Base-by-base conservation (phyloP, 2,113 vertebrate genomes). In the Mus pahari region DNA sequence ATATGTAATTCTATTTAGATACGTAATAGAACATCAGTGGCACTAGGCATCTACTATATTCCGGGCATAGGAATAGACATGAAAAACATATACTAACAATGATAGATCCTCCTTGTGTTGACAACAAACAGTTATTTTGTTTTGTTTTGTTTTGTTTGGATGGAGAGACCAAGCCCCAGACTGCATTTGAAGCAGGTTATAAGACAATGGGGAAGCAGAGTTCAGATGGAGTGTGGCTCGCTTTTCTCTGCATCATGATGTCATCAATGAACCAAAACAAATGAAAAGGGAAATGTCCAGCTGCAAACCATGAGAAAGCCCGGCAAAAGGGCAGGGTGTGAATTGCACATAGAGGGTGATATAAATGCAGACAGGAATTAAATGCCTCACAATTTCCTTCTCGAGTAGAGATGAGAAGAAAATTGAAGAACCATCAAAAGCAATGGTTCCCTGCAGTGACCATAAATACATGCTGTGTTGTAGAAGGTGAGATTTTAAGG, bases 251-350 rank as follows among this genome's bases (percentile, higher is more conserved):
- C 45, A 90, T 50, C 71, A 68, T 0, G 28, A 74, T 89, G 58
- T 45, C 50, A 12, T 39, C 90, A 86, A 14, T 48, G 91, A 75
- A 93, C 13, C 45, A 81, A 86, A 96, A 75, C 45, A 88, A 93
- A 95, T 86, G 91, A 68, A 86, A 92, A 88, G 93, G 66, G 75
- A 91, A 91, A 87, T 83, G 93, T 73, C n/a, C 92, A 77, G 86
- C 92, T 86, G 36, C 55, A 94, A 93, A 64, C 89, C 91, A 83
- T 13, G 68, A 94, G 86, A 60, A 83, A 79, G 55, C 58, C 1
- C 70, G 75, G 36, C 73, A 64, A 90, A 93, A 93, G 79, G 70
- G 70, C 90, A 93, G 22, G 78, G 24, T 48, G 36, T 89, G 87
- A 92, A 94, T 94, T 89, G 74, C 75, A 90, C 55, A 71, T 39